Evolutionary conservation across 2,113 vertebrate genomes (phyloP), one percentile per base, ranked within the genome.

Genomic region (Proterorhinus semilunaris): DNA sequence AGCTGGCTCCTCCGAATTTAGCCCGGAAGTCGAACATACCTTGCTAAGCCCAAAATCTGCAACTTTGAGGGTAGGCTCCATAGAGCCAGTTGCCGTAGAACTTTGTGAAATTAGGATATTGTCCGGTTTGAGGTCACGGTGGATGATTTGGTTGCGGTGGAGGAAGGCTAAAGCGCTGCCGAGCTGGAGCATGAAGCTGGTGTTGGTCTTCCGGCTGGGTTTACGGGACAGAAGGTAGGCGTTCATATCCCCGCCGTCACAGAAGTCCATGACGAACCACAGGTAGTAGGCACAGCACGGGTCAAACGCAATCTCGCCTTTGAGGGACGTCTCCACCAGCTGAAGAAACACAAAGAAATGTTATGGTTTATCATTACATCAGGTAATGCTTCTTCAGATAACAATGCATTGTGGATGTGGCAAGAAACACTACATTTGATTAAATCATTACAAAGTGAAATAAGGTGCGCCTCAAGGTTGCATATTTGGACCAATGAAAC

Each of bases 251-350:
- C 97, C 97, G 7, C 97, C 97, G 0, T 98, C 96, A 49, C 97
- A 99, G 92, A 98, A 99, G 93, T 99, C 97, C 94, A 95, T 99
- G 68, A 99, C 96, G 50, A 99, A 98, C 97, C 97, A 99, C 87
- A 99, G 88, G 89, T 98, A 98, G 85, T 98, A 98, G 87, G 96
- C 94, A 83, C 95, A 96, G 87, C 93, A 93, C 46, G 95, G 94
- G 88, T 98, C 96, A 83, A 98, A 99, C 71, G 91, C 94, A 86
- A 98, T 96, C 89, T 99, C 96, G 27, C 97, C 97, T 90, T 99
- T 98, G 71, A 99, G 83, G 47, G 97, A 98, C 4, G 97, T 98
- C 87, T 99, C 97, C 90, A 99, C 97, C 68, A 99, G 93, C 97
- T 99, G 80, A 55, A 6, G 71, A 80, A 36, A 80, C 65, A 83